Evolutionary conservation across 2,888 invertebrate genomes (phyloP), one percentile per base, ranked within the genome.

Genomic region (Panopea generosa): DNA sequence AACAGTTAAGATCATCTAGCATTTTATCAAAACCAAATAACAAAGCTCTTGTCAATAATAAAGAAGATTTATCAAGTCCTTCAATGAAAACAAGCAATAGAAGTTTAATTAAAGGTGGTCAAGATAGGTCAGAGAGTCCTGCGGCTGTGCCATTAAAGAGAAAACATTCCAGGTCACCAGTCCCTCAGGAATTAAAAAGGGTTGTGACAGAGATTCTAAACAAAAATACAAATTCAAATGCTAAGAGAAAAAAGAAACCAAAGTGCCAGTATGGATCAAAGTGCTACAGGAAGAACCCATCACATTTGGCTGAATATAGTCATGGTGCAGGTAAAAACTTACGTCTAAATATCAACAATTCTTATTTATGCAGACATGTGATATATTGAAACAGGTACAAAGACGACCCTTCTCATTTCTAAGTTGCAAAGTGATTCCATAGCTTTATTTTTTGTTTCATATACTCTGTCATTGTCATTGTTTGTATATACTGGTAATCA

Each of bases 271-370:
- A 96, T 91, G 96, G 95, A 7, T 95, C 95, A 29, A 95, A 94
- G 83, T 98, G 98, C 89, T 97, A 96, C 88, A 94, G 98, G 62
- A 95, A 95, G 87, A 97, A 97, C 93, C 96, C 96, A 0, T 95
- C 95, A 69, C 98, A 98, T 92, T 96, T 97, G 77, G 94, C 94
- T 74, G 96, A 97, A 92, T 97, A 94, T 92, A 94, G 94, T 40
- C 98, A 98, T 94, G 94, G 95, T 9, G 80, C 85, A 50, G 69
- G 69, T 69, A 62, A 59, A 40, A 14, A 18, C 18, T 59, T 4
- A n/a, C n/a, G n/a, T n/a, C n/a, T n/a, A n/a, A n/a, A n/a, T n/a
- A n/a, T n/a, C n/a, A n/a, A n/a, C n/a, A n/a, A n/a, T n/a, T n/a
- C n/a, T n/a, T n/a, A n/a, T n/a, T n/a, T n/a, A n/a, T n/a, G n/a